A percentile compares a stretch with the other conserved stretches of the same genome.
Conservation (phyloP, 1,140 invertebrate genomes). For the Carcinoscorpius rotundicauda region DNA sequence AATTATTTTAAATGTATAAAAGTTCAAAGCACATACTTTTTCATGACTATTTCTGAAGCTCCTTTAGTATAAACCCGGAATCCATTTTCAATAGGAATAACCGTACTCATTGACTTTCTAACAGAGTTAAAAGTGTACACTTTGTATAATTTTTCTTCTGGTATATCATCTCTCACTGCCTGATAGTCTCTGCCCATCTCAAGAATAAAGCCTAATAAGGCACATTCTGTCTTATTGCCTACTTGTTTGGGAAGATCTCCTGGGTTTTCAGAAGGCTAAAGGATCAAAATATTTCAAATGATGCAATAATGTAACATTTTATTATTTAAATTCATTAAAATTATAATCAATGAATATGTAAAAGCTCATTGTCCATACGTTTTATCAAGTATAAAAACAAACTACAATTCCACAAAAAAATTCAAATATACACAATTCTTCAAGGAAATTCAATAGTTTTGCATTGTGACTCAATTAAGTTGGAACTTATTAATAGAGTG, state of each 20-base stretch:
- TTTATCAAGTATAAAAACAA: slow-evolving; percentile 4
- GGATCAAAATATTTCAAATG: neutral
- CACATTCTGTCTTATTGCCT: slow-evolving; percentile 98
- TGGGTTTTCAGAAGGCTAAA: slow-evolving; percentile 50
- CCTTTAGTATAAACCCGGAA: slow-evolving; percentile 94
- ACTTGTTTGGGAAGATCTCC: slow-evolving; percentile 84
- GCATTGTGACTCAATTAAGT: no score
- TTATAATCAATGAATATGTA: neutral
- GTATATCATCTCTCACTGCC: slow-evolving; percentile 64
- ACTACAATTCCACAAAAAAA: no score
- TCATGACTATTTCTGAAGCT: slow-evolving; percentile 96
- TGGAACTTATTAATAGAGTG: no score
- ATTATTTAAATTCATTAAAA: neutral
- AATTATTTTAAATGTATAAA: no score
- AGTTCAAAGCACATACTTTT: slow-evolving; percentile 83
- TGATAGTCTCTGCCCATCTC: slow-evolving; percentile 85
- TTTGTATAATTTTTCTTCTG: slow-evolving; percentile 85
- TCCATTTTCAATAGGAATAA: slow-evolving; percentile 64
- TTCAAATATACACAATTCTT: no score
- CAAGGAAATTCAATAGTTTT: no score
- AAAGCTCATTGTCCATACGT: neutral
- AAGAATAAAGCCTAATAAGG: slow-evolving; percentile 85
- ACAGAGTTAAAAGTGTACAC: slow-evolving; percentile 99
- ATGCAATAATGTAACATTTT: slow-evolving; percentile 2
- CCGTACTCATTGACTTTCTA: slow-evolving; percentile 96